phyloP scores from a whole-genome alignment of 2,113 vertebrate species.

The Cyanoderma ruficeps region DNA sequence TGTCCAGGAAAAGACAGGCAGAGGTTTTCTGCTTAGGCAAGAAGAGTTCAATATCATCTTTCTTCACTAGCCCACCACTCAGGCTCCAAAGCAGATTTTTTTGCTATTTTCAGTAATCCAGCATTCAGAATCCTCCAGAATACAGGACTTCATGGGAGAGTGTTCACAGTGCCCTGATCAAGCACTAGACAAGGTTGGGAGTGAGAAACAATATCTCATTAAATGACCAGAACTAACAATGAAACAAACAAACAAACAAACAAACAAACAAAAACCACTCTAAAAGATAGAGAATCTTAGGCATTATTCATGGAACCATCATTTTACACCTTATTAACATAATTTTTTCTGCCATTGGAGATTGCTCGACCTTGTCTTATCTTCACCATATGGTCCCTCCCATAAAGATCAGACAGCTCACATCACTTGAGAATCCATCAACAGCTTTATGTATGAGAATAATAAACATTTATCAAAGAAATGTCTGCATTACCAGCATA shows the following conservation, averaged over 20 bases:
- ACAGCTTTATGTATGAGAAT: not conserved
- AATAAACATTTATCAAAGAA: not conserved
- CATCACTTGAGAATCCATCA: not conserved
- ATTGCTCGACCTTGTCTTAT: rapidly evolving
- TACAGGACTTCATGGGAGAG: not conserved
- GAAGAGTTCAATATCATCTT: not conserved
- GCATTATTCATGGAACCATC: not conserved
- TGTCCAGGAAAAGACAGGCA: not conserved
- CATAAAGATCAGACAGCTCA: not conserved
- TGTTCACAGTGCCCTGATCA: not conserved
- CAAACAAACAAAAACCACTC: too few species aligned
- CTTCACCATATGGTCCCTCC: not conserved
- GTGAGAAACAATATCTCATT: not conserved
- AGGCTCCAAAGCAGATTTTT: not conserved
- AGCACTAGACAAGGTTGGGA: rapidly evolving
- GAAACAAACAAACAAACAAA: not conserved
- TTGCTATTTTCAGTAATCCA: not conserved
- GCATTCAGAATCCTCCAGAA: not conserved
- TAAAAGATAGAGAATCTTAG: not conserved
- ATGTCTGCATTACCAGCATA: not conserved
- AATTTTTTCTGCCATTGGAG: not conserved
- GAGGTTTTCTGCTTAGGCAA: not conserved
- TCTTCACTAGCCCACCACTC: not conserved
- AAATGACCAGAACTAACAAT: not conserved
- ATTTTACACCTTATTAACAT: not conserved